Evolutionary conservation across 2,797 vertebrate genomes (phyloP), one percentile per base, ranked within the genome.

Genomic region (Clarias platycephalus): DNA sequence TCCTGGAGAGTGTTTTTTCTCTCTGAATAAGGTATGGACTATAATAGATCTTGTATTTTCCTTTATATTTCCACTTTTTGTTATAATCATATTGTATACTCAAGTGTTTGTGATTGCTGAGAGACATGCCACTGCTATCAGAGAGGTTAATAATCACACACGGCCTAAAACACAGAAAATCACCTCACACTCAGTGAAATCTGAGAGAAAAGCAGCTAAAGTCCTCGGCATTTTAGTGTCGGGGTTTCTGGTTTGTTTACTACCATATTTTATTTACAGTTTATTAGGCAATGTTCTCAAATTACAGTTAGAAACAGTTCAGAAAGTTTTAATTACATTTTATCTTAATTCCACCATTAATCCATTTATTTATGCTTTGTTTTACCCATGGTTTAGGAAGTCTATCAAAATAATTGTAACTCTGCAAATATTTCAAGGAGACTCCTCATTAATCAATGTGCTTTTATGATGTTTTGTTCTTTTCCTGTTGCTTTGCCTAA

Each of bases 331-430:
- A 7, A n/a, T 72, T 70, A 34, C 64, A 5, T 6, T 74, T 53
- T 79, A 28, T 44, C 58, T 84, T 18, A 77, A 86, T 64, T 84
- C 83, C 10, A 24, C 76, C 5, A 63, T 84, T 72, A 84, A 84
- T 74, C 76, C 83, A 9, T 5, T 81, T 6, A 81, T 85, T 72
- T 84, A 80, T 64, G 83, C 83, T 40, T 4, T 84, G 57, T 84
- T 72, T 80, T 84, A 84, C 3, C 77, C 84, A 0, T 85, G 84
- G 84, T 85, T 85, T 49, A 81, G 68, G 4, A 85, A 3, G 24
- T 85, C 58, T 9, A 22, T 85, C 31, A 85, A 75, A 67, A 10
- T 81, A 40, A 85, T 26, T 58, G 58, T 85, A 66, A 81, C 84
- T 16, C 68, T 85, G 12, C 44, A 75, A 24, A 84, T 84, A 70